Evolutionary conservation across 1,140 invertebrate genomes (phyloP), one percentile per base, ranked within the genome.

Genomic region (Euschistus heros): DNA sequence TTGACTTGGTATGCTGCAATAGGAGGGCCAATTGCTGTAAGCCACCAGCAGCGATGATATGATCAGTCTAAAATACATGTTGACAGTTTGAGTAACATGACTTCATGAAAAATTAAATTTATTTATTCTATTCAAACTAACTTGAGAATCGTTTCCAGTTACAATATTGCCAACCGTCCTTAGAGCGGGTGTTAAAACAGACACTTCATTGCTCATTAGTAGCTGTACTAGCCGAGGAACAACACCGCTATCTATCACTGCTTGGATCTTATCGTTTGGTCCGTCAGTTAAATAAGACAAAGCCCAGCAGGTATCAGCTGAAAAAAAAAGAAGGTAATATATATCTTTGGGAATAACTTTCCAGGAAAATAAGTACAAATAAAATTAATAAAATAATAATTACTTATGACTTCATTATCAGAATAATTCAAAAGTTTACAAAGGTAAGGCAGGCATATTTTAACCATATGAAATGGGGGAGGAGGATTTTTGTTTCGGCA

Each of bases 201-300:
- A 82, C 0, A 86, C 79, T 68, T 92, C 85, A 27, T 80, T 75
- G 69, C 84, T 84, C 55, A 80, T 79, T 13, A 98, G 76, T 4
- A 97, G 75, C 46, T 84, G 77, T 0, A 96, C 85, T 6, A 98
- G 79, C 27, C 83, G 80, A 0, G 84, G 82, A 20, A 97, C 85
- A 46, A 91, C 79, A 15, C 84, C 82, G 13, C 81, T 78, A 26
- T 84, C 81, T 8, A 93, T 80, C 0, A 93, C 88, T 0, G 82
- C 82, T 75, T 90, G 92, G 71, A 98, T 98, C 73, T 93, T 92
- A 30, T 94, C 88, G 75, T 97, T 96, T 0, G 87, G 85, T 2
- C 93, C 93, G 77, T 97, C 94, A 3, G 93, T 96, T 5, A 98
- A 78, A 74, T 98, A 98, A 0, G 94, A 97, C 18, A 98, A 77